Evolutionary conservation across 2,888 invertebrate genomes (phyloP).

Genomic region (Nomada fucata): DNA sequence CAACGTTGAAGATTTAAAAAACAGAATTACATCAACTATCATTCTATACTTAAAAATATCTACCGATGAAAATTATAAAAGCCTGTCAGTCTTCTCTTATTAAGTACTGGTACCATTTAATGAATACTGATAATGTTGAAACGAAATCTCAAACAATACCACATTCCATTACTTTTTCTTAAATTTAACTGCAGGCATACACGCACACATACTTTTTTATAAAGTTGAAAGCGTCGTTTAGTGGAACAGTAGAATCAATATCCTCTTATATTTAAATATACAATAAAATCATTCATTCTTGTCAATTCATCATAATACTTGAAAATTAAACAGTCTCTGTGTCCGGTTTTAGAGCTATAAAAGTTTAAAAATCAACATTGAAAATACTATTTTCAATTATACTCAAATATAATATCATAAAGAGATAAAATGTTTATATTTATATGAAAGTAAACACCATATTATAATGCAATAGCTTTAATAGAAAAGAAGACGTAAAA

Average conservation of each 20-base stretch:
- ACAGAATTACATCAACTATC: not conserved
- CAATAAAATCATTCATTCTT: slow-evolving; percentile 32
- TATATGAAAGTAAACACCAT: slow-evolving; percentile 2
- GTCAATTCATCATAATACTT: slow-evolving; percentile 34
- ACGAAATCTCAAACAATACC: slow-evolving; percentile 26
- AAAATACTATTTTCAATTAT: slow-evolving; percentile 5
- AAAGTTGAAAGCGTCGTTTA: slow-evolving; percentile 18
- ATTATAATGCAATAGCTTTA: not conserved
- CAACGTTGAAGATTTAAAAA: not conserved
- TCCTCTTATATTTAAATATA: not conserved
- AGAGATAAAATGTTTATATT: not conserved
- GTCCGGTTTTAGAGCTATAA: slow-evolving; percentile 7
- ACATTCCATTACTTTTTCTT: slow-evolving; percentile 19
- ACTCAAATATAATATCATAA: not conserved
- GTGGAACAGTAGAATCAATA: slow-evolving; percentile 22
- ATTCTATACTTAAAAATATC: slow-evolving; percentile 3
- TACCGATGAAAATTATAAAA: slow-evolving; percentile 38
- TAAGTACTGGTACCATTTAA: slow-evolving; percentile 23
- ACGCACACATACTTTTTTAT: slow-evolving; percentile 21
- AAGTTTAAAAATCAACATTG: slow-evolving; percentile 7
- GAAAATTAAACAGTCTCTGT: slow-evolving; percentile 35
- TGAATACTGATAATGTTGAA: slow-evolving; percentile 31
- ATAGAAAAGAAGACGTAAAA: not conserved
- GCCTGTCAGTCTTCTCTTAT: slow-evolving; percentile 53
- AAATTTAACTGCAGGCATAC: slow-evolving; percentile 30